Evolutionary conservation across 23 tunicate genomes (phyloP), one percentile per base, ranked within the genome.

Genomic region (Pegea sp.): DNA sequence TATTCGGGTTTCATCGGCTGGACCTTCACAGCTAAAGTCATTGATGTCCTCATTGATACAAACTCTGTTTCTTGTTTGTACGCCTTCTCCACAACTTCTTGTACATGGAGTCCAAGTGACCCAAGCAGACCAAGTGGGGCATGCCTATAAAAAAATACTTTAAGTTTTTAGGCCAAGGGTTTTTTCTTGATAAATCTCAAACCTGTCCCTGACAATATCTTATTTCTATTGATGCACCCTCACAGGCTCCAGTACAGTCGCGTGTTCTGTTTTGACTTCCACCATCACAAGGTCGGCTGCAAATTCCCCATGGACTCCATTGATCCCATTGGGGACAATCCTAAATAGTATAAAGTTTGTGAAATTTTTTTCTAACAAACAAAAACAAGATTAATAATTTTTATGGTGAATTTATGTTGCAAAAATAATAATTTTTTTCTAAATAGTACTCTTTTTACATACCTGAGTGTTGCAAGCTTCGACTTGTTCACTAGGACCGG

Each of bases 231-330:
- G 57, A 30, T 2, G 49, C 32, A 26, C 81, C 81, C 20, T 31
- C 48, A 27, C 81, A 73, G 2, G 69, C 78, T 16, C 30, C 60
- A 16, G 56, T 60, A 60, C 96, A 86, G 2, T 29, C 33, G 31
- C 96, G 49, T 2, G 60, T n/a, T 2, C 65, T 48, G 18, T 48
- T 49, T 8, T 53, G 53, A 2, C 26, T 20, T 11, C 86, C 81
- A 1, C 70, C 63, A 42, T 65, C 72, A 55, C 93, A 80, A 27
- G 74, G 38, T 4, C 1, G 11, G 22, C 75, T 65, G 60, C 93
- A 81, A 3, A 21, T 46, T 29, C 62, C 7, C 93, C 93, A 81
- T 6, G 49, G 54, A 24, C 42, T 44, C 93, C 93, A 81, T 1
- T 49, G 58, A 2, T 59, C 60, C 69, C 69, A 64, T 30, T 21